phyloP scores from a whole-genome alignment of 2,113 vertebrate species.

The Corynorhinus townsendii region DNA sequence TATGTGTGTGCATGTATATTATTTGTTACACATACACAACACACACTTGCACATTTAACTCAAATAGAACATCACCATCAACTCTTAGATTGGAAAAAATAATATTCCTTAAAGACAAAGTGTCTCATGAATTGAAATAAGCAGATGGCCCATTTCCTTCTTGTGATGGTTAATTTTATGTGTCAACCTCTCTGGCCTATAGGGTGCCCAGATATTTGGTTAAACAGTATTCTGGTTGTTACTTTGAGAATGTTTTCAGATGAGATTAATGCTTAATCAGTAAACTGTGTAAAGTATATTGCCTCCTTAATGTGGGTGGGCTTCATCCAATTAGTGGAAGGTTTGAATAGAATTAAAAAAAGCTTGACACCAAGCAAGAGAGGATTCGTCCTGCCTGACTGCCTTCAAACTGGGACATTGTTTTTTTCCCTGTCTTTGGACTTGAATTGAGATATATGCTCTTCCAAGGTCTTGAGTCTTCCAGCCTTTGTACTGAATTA shows the following conservation, averaged over 20 bases:
- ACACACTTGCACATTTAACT: not conserved
- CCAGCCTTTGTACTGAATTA: not conserved
- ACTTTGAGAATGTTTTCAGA: not conserved
- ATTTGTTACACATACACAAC: not conserved
- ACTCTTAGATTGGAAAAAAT: not conserved
- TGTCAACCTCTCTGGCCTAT: not conserved
- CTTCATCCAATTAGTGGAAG: not conserved
- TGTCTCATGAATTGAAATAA: constrained; percentile 1
- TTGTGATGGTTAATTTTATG: not conserved
- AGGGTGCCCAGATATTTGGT: not conserved
- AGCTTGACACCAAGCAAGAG: not conserved
- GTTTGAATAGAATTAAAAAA: not conserved
- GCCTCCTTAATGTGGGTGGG: not conserved
- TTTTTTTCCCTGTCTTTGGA: not conserved
- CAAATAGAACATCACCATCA: not conserved
- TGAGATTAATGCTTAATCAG: not conserved
- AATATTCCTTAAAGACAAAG: not conserved
- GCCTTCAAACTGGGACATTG: not conserved
- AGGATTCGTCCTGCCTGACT: not conserved
- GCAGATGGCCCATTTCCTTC: not conserved
- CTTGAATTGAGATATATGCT: not conserved
- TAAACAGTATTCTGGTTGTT: constrained; percentile 6
- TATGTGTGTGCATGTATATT: not conserved
- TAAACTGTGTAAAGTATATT: not conserved
- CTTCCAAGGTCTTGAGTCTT: not conserved